Conservation (phyloP, 2,888 invertebrate species). For the Agrenia bidenticulata region DNA sequence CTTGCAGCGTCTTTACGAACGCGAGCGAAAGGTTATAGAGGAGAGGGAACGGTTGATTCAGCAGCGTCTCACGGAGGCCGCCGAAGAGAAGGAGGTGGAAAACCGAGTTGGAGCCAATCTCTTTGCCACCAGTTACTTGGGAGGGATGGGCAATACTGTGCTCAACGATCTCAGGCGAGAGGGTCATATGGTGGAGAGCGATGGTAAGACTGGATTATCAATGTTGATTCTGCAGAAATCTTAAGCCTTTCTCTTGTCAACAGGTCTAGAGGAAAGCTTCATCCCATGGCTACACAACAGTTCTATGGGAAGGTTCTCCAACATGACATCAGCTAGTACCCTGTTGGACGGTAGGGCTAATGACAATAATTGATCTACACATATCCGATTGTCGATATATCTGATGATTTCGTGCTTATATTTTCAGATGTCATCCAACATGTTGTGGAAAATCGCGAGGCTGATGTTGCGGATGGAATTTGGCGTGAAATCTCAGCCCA, state of each 20-base stretch:
- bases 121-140: constrained; percentile 81
- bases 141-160: constrained; percentile 71
- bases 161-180: constrained; percentile 21
- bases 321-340: background rate
- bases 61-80: constrained; percentile 67
- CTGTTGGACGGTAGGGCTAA: constrained; percentile 32
- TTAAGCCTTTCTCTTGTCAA: background rate
- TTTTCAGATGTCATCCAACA: constrained; percentile 13
- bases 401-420: too few species aligned
- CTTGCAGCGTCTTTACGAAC: constrained; percentile 74
- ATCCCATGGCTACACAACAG: constrained; percentile 26
- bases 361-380: background rate
- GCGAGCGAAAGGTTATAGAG: constrained; percentile 59
- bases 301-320: constrained; percentile 3
- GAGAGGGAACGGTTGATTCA: constrained; percentile 65
- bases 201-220: background rate
- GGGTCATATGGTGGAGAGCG: constrained; percentile 22
- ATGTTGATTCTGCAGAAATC: background rate
- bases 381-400: background rate
- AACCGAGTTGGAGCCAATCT: constrained; percentile 79
- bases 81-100: constrained; percentile 69
- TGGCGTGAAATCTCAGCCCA: constrained; percentile 15
- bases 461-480: constrained; percentile 18
- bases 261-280: constrained; percentile 25
- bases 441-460: constrained; percentile 8